Conservation (phyloP, 2,888 invertebrate species). For the Leptinotarsa juncta region DNA sequence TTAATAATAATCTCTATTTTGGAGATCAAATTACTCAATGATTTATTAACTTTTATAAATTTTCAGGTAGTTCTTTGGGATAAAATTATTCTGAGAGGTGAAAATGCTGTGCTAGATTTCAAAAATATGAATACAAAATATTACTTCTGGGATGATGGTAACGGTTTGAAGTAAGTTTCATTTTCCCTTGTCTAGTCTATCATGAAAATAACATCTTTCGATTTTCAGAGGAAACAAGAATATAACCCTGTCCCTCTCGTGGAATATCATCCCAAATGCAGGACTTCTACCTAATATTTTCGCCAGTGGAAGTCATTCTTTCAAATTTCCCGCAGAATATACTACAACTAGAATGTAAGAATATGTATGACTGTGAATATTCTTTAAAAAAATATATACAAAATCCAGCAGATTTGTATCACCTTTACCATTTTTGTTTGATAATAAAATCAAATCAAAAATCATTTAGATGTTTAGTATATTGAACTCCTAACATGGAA, state of each 20-base stretch:
- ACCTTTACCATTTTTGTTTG: neutral
- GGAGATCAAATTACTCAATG: no score
- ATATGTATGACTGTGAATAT: slow-evolving; percentile 29
- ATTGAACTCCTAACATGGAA: neutral
- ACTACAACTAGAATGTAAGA: slow-evolving; percentile 74
- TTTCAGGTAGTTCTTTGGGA: slow-evolving; percentile 95
- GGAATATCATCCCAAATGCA: slow-evolving; percentile 99
- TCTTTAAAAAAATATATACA: slow-evolving; percentile 4
- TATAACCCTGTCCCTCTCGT: slow-evolving; percentile 92
- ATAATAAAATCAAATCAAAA: slow-evolving; percentile 6
- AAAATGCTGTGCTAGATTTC: slow-evolving; percentile 92
- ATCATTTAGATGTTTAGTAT: no score
- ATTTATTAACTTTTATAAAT: neutral
- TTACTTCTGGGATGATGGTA: slow-evolving; percentile 99
- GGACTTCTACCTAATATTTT: slow-evolving; percentile 91
- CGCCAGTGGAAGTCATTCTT: slow-evolving; percentile 85
- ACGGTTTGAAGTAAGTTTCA: slow-evolving; percentile 83
- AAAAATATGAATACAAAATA: slow-evolving; percentile 97
- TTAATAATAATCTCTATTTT: no score
- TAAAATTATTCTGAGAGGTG: slow-evolving; percentile 94
- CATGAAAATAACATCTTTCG: slow-evolving; percentile 19
- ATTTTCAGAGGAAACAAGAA: slow-evolving; percentile 89
- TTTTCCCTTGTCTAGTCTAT: neutral
- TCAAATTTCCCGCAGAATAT: slow-evolving; percentile 92
- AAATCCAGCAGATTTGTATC: neutral